These are phyloP conservation scores for Athalia rosae DNA, from an alignment of 2,888 invertebrate species.

Conservation along the genomic window DNA sequence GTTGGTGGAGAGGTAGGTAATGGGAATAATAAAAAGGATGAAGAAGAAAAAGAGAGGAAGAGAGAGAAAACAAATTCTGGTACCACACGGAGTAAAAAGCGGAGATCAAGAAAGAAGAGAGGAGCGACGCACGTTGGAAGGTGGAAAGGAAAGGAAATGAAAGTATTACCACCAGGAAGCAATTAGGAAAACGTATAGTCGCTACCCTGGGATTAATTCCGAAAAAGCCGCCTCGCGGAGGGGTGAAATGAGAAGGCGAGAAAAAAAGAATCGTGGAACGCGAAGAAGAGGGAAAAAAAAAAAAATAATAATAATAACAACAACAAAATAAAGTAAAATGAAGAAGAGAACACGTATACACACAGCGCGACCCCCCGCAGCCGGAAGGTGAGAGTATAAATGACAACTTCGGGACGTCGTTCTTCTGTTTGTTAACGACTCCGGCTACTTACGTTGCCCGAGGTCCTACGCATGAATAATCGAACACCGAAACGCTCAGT, in stretches of 20 bases:
- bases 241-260: background rate
- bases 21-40: conserved; percentile 48
- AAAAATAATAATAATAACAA: too few species aligned
- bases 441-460: background rate
- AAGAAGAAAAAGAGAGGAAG: conserved; percentile 46
- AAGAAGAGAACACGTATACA: background rate
- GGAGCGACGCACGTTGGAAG: conserved; percentile 50
- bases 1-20: background rate
- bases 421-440: conserved; percentile 5
- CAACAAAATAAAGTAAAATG: conserved; percentile 39
- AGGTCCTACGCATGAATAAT: background rate
- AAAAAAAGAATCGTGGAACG: too few species aligned
- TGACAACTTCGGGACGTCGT: background rate
- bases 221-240: conserved; percentile 51
- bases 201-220: conserved; percentile 58
- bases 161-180: conserved; percentile 60
- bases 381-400: background rate
- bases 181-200: conserved; percentile 56
- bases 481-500: too few species aligned
- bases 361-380: background rate
- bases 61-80: conserved; percentile 51
- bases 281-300: too few species aligned
- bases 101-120: conserved; percentile 33
- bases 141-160: conserved; percentile 54
- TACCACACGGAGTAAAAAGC: conserved; percentile 4